Conservation (phyloP, 2,797 vertebrate genomes). For the Tympanoctomys barrerae region DNA sequence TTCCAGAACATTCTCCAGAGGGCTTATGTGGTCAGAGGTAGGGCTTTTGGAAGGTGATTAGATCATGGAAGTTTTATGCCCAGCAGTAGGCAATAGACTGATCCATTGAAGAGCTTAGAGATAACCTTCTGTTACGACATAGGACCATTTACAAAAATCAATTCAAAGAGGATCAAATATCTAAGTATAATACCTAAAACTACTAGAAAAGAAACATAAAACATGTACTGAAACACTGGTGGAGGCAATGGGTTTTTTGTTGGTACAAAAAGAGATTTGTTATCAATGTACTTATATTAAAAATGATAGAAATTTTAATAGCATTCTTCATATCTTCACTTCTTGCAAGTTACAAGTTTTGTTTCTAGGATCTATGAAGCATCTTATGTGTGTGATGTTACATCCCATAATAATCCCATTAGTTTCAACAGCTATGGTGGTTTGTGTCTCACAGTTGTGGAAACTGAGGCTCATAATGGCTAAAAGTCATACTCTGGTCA, state of each 20-base stretch:
- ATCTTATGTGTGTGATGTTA: neutral
- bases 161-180: neutral
- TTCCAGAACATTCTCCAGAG: neutral
- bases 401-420: neutral
- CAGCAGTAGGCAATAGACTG: neutral
- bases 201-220: neutral
- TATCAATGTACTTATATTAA: neutral
- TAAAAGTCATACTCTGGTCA: neutral
- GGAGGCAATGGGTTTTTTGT: neutral
- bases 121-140: neutral
- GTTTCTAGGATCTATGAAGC: neutral
- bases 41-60: neutral
- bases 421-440: neutral
- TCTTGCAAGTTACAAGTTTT: neutral
- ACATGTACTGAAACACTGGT: neutral
- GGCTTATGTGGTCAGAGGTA: neutral
- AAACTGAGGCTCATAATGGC: neutral
- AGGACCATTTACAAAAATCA: neutral
- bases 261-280: neutral
- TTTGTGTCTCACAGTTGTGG: neutral
- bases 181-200: neutral
- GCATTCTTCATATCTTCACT: neutral
- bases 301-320: neutral
- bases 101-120: neutral
- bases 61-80: neutral